These are phyloP conservation scores for Copidosoma floridanum DNA, from an alignment of 1,140 invertebrate species.

Conservation along the genomic window DNA sequence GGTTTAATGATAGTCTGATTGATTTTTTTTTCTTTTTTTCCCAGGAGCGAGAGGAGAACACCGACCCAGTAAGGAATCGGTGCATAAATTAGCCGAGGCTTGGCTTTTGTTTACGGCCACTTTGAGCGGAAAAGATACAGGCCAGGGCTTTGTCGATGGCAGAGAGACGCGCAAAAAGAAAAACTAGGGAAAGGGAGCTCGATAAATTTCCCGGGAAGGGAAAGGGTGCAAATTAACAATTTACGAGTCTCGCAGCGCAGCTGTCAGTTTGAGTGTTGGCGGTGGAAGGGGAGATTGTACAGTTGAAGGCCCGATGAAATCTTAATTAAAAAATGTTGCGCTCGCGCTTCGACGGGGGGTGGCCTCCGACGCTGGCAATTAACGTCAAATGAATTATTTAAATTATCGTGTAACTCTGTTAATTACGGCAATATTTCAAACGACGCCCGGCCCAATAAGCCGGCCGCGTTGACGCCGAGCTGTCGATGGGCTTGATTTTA, in stretches of 20 bases:
- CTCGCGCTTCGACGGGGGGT: background rate
- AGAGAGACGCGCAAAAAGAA: background rate
- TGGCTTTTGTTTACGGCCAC: constrained; percentile 7
- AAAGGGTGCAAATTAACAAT: constrained; percentile 15
- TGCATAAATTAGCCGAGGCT: constrained; percentile 23
- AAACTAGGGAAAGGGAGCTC: background rate
- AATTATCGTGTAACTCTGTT: background rate
- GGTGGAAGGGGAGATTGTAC: background rate
- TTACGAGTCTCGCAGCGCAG: background rate
- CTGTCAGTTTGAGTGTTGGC: background rate
- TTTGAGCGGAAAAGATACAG: background rate
- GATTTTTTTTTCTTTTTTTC: too few species aligned
- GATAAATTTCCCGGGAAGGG: constrained; percentile 5
- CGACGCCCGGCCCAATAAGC: too few species aligned
- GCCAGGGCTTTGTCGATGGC: background rate
- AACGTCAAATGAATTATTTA: constrained; percentile 3
- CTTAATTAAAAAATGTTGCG: constrained; percentile 3
- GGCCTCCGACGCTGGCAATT: background rate
- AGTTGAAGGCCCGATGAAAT: constrained; percentile 9
- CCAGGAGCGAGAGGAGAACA: constrained; percentile 10
- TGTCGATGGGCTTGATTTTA: too few species aligned
- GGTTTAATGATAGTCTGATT: constrained; percentile 25
- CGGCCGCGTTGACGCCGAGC: too few species aligned
- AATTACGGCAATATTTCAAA: background rate
- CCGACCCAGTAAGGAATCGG: constrained; percentile 23